Evolutionary conservation across 2,113 vertebrate genomes (phyloP).

Genomic region (Rhynchomys soricoides): DNA sequence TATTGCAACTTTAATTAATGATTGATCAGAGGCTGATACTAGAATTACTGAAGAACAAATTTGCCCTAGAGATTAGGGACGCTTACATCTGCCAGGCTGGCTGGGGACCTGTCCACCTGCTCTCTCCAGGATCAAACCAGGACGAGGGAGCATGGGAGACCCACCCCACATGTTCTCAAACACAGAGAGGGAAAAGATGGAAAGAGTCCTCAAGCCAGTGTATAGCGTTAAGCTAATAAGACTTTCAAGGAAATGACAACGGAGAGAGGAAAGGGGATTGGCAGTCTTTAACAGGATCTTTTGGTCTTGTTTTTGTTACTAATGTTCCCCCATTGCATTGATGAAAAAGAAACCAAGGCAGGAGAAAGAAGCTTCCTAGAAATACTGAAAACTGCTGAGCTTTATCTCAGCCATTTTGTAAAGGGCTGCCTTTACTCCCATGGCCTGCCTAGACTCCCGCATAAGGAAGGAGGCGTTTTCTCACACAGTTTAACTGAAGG

Average conservation of each 20-base stretch:
- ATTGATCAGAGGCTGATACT: slow-evolving; percentile 77
- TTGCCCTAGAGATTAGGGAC: slow-evolving; percentile 75
- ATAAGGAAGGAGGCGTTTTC: background rate
- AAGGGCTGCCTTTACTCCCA: background rate
- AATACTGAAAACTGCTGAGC: background rate
- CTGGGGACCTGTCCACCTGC: slow-evolving; percentile 59
- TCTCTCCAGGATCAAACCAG: slow-evolving; percentile 34
- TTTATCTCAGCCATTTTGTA: background rate
- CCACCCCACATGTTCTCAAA: background rate
- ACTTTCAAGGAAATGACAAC: background rate
- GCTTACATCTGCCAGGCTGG: slow-evolving; percentile 67
- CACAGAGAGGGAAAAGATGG: background rate
- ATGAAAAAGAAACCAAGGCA: background rate
- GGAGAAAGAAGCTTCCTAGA: background rate
- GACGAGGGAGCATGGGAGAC: background rate
- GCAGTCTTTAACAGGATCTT: background rate
- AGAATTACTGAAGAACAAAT: slow-evolving; percentile 71
- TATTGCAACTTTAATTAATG: slow-evolving; percentile 80
- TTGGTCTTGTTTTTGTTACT: slow-evolving; percentile 14
- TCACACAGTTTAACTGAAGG: slow-evolving; percentile 4
- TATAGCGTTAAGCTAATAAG: background rate
- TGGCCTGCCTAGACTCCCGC: background rate
- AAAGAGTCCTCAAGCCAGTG: background rate
- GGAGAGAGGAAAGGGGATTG: background rate
- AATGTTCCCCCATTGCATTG: background rate